Evolutionary conservation across 1,140 invertebrate genomes (phyloP).

Genomic region (Platyscapa corneri): DNA sequence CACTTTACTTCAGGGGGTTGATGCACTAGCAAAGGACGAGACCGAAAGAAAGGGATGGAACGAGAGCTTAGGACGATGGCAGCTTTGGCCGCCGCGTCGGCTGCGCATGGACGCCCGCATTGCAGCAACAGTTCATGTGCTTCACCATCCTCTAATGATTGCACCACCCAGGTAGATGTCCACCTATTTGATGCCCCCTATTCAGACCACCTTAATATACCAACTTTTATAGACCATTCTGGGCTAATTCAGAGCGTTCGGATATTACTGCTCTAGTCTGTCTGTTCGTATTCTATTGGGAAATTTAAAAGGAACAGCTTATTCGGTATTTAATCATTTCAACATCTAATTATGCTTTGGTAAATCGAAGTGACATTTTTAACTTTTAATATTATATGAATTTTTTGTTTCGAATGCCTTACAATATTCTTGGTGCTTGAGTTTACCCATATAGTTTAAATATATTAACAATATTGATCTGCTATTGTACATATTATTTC

Average conservation of each 20-base stretch:
- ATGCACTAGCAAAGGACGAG: not conserved
- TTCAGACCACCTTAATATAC: not conserved
- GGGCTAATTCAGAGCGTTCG: not conserved
- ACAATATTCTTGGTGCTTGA: too few relatives aligned
- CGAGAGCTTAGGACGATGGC: not conserved
- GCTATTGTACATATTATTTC: too few relatives aligned
- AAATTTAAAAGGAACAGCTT: not conserved
- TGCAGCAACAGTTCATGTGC: conserved; percentile 70
- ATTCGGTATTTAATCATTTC: not conserved
- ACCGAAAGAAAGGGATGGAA: not conserved
- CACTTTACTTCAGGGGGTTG: conserved; percentile 31
- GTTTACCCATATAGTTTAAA: too few relatives aligned
- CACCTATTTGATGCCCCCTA: conserved; percentile 3
- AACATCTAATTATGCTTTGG: too few relatives aligned
- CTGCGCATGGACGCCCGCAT: conserved; percentile 67
- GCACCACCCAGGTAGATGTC: conserved; percentile 66
- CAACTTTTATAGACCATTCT: not conserved
- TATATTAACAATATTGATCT: too few relatives aligned
- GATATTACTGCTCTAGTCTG: too few relatives aligned
- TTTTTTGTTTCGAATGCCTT: too few relatives aligned
- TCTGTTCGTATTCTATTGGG: not conserved
- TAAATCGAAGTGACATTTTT: too few relatives aligned
- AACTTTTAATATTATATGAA: too few relatives aligned
- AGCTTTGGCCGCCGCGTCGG: conserved; percentile 11
- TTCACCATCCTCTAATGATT: conserved; percentile 68